Evolutionary conservation across 2,113 vertebrate species (phyloP).

Genomic region (Trinectes maculatus): DNA sequence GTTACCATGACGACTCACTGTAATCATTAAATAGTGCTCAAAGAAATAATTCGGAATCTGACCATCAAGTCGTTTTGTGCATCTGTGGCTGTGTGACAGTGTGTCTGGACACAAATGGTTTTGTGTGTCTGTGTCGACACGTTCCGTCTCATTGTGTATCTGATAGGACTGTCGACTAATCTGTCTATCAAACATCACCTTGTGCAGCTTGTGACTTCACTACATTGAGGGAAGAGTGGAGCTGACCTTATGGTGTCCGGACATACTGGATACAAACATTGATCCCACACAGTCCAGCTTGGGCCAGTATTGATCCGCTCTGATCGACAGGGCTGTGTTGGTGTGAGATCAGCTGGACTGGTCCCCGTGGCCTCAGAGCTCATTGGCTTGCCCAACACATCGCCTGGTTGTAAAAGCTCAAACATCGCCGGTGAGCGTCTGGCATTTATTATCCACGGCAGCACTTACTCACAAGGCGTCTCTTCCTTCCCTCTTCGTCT

Average conservation of each 20-base stretch:
- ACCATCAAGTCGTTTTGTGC: no score
- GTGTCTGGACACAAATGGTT: no score
- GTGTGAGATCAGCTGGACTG: constrained; percentile 28
- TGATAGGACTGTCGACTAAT: no score
- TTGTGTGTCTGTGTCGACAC: no score
- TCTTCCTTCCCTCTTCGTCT: constrained; percentile 42
- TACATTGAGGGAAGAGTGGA: no score
- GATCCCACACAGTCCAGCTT: constrained; percentile 14
- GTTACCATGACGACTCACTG: no score
- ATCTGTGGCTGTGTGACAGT: no score
- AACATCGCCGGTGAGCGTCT: constrained; percentile 31
- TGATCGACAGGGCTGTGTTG: constrained; percentile 25
- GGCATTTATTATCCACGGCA: constrained; percentile 43
- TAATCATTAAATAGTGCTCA: no score
- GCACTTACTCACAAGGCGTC: constrained; percentile 20
- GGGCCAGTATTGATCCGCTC: constrained; percentile 47
- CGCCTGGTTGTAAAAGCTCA: constrained; percentile 45
- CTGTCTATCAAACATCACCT: no score
- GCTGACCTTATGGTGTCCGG: background rate
- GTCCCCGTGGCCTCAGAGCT: constrained; percentile 27
- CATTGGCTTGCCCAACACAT: constrained; percentile 28
- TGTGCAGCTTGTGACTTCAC: no score
- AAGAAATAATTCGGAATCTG: no score
- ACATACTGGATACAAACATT: constrained; percentile 1
- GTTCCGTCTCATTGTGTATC: no score